A percentile compares a stretch with the other conserved stretches of the same genome.
Conservation (phyloP, 2,888 invertebrate species). For the Serrognathus titanus region DNA sequence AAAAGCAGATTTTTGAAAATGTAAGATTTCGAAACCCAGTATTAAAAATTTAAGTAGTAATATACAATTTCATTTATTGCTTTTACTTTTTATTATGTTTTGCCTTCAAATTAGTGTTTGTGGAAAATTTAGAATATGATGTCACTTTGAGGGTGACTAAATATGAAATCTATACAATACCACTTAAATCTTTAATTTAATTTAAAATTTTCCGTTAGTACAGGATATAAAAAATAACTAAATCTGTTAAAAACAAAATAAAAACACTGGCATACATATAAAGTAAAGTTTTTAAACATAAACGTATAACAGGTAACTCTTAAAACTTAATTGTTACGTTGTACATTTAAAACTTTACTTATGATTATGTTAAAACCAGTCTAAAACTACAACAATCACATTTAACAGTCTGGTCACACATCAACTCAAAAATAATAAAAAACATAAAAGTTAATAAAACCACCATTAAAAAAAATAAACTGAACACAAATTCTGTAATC, state of each 20-base stretch:
- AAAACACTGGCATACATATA: slow-evolving; percentile 1
- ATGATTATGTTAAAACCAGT: slow-evolving; percentile 21
- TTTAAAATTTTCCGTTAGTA: too few relatives aligned
- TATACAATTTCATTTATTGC: not conserved
- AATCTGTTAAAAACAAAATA: slow-evolving; percentile 13
- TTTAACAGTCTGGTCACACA: slow-evolving; percentile 17
- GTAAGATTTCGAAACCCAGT: not conserved
- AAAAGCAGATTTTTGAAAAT: not conserved
- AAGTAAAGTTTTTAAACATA: slow-evolving; percentile 16
- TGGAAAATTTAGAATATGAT: too few relatives aligned
- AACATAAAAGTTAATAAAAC: slow-evolving; percentile 12
- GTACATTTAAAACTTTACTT: slow-evolving; percentile 15
- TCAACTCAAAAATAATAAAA: slow-evolving; percentile 16
- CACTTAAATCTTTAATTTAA: too few relatives aligned
- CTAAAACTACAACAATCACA: slow-evolving; percentile 25
- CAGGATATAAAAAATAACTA: not conserved
- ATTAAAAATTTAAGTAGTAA: too few relatives aligned
- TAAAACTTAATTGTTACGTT: slow-evolving; percentile 6
- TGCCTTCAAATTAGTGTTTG: too few relatives aligned
- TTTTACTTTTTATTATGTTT: too few relatives aligned
- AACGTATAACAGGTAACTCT: slow-evolving; percentile 6
- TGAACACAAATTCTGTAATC: slow-evolving; percentile 17
- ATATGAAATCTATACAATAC: too few relatives aligned
- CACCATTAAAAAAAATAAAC: slow-evolving; percentile 7
- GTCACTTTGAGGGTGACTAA: too few relatives aligned